phyloP scores from a whole-genome alignment of 2,113 vertebrate species.

The Desmodus rotundus region DNA sequence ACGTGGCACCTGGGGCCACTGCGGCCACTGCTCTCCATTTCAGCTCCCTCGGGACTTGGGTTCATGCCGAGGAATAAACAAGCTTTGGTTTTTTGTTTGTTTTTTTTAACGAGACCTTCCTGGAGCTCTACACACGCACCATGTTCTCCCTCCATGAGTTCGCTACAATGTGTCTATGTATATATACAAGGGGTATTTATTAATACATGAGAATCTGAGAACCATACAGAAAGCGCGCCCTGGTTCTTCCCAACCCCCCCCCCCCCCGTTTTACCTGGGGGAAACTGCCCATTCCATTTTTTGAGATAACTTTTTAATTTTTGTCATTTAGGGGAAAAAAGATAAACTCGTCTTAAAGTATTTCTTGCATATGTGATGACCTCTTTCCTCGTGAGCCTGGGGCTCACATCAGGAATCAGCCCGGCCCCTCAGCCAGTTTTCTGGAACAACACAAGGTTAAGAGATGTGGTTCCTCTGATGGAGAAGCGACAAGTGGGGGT shows the following conservation, averaged over 20 bases:
- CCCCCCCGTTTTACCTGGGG: background rate
- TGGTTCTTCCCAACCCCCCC: background rate
- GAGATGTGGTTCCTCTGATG: background rate
- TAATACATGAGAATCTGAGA: slow-evolving; percentile 19
- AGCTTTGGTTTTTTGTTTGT: slow-evolving; percentile 73
- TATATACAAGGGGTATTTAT: background rate
- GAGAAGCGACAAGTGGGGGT: too few species aligned
- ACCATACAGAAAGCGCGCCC: slow-evolving; percentile 17
- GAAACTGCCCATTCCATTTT: background rate
- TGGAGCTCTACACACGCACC: slow-evolving; percentile 65
- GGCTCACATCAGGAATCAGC: background rate
- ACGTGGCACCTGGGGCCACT: background rate
- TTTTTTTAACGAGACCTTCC: slow-evolving; percentile 52
- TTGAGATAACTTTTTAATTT: background rate
- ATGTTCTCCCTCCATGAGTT: slow-evolving; percentile 20
- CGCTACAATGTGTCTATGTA: background rate
- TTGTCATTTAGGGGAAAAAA: background rate
- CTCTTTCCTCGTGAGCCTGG: fast-evolving
- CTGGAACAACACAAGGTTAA: background rate
- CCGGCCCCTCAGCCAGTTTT: background rate
- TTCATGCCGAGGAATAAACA: slow-evolving; percentile 28
- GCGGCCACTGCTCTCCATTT: background rate
- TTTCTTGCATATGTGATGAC: background rate
- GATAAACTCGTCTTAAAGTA: background rate
- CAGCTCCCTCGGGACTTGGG: slow-evolving; percentile 40